Conservation (phyloP, 2,888 invertebrate species). For the Polydrusus pterygomalis region DNA sequence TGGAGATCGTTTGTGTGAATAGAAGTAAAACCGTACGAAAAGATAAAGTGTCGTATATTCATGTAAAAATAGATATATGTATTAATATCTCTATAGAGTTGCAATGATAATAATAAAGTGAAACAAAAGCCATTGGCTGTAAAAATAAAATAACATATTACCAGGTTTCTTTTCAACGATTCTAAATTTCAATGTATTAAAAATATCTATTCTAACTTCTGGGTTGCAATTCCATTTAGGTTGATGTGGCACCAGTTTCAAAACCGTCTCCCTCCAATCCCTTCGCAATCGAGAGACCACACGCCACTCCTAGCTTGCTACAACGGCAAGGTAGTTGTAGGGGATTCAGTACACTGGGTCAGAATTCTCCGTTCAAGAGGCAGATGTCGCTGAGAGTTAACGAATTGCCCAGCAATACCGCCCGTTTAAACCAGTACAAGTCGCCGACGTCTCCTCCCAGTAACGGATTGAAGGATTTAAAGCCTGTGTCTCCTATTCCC, state of each 20-base stretch:
- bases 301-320: conserved; percentile 95
- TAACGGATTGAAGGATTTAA: conserved; percentile 60
- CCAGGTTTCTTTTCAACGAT: no score
- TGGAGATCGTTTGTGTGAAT: background rate
- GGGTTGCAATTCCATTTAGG: conserved; percentile 31
- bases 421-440: conserved; percentile 78
- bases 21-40: no score
- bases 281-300: conserved; percentile 95
- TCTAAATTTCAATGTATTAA: no score
- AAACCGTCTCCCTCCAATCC: conserved; percentile 85
- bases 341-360: conserved; percentile 86
- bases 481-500: conserved; percentile 84
- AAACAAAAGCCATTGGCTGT: no score
- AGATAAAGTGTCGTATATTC: no score
- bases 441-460: conserved; percentile 63
- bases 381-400: conserved; percentile 96
- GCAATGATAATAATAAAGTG: no score
- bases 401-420: conserved; percentile 96
- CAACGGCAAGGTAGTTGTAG: conserved; percentile 97
- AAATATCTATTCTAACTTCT: background rate
- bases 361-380: conserved; percentile 94
- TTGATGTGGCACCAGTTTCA: conserved; percentile 55
- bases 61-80: no score
- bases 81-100: no score
- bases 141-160: no score